Conservation (phyloP, 2,113 vertebrate species). For the Chionis minor region DNA sequence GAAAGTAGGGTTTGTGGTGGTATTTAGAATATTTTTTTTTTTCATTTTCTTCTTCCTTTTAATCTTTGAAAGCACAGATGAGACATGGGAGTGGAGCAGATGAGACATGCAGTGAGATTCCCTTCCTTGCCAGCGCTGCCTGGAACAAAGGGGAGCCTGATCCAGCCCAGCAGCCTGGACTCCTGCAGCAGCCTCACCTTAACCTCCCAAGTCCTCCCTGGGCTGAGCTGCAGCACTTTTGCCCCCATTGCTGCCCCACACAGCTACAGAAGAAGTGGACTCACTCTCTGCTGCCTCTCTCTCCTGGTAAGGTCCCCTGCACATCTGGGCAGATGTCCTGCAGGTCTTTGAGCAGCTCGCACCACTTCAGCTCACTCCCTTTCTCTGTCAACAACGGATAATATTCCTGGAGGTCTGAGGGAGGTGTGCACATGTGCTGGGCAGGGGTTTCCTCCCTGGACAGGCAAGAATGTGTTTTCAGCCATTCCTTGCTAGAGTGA, state of each 20-base stretch:
- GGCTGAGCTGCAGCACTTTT: not conserved
- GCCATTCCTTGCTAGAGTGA: not conserved
- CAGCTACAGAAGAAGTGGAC: not conserved
- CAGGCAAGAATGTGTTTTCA: not conserved
- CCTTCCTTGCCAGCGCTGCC: not conserved
- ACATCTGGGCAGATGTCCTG: not conserved
- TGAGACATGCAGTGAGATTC: not conserved
- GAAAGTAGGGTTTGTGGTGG: not conserved
- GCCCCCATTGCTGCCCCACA: too few relatives aligned
- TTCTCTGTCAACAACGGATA: accelerated
- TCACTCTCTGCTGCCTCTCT: not conserved
- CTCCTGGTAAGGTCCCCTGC: not conserved
- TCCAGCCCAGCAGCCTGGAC: not conserved
- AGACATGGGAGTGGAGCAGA: not conserved
- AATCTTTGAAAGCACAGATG: not conserved
- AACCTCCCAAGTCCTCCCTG: not conserved
- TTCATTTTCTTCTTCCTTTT: too few relatives aligned
- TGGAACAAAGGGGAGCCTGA: too few relatives aligned
- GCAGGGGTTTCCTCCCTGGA: not conserved
- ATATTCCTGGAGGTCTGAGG: not conserved
- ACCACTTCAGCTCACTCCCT: not conserved
- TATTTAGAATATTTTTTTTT: not conserved
- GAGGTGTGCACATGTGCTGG: not conserved
- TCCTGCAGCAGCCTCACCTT: too few relatives aligned
- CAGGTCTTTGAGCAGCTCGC: not conserved